Evolutionary conservation across 1,140 invertebrate species (phyloP), one percentile per base, ranked within the genome.

Genomic region (Brevipalpus yothersi): DNA sequence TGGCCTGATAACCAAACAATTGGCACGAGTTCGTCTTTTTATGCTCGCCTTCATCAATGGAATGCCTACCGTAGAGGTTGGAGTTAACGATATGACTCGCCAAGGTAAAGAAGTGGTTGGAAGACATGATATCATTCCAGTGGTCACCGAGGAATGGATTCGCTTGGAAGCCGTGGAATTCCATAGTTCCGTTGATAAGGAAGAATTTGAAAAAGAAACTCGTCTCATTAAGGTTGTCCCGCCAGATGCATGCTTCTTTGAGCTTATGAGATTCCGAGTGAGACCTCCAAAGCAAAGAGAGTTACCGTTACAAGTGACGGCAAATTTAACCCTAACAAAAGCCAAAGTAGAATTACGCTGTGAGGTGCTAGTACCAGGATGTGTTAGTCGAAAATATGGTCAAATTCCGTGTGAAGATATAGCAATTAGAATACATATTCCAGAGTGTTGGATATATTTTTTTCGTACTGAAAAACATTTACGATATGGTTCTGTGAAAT

Each of bases 81-180:
- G 95, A 12, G 80, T 99, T 13, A 99, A 99, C 71, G 95, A 99
- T 70, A 80, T 93, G 75, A 79, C 84, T 69, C 75, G 94, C 10
- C 89, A 96, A 74, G 95, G 95, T 10, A 90, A 90, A 73, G 95
- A 99, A 77, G 90, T 99, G 15, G 95, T 99, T 0, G 91, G 95
- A 0, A 76, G 95, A 17, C 90, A 97, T 71, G 95, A 99, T 72
- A 99, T 99, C 68, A 93, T 99, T 67, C 94, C 94, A 10, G 92
- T 98, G 41, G 87, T 90, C 59, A 98, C 95, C 0, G 95, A 99
- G 73, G 90, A 98, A 73, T 99, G 95, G 95, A 98, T 99, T 66
- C 79, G 87, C 51, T 77, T 97, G 7, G 92, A 99, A 73, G 79
- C 82, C 23, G 79, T 87, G 0, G 90, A 97, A 70, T 95, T 98